Percentiles rank a stretch among this genome's conserved stretches.
Conservation (phyloP, 2,888 invertebrate species). For the Eutolmus rufibarbis region DNA sequence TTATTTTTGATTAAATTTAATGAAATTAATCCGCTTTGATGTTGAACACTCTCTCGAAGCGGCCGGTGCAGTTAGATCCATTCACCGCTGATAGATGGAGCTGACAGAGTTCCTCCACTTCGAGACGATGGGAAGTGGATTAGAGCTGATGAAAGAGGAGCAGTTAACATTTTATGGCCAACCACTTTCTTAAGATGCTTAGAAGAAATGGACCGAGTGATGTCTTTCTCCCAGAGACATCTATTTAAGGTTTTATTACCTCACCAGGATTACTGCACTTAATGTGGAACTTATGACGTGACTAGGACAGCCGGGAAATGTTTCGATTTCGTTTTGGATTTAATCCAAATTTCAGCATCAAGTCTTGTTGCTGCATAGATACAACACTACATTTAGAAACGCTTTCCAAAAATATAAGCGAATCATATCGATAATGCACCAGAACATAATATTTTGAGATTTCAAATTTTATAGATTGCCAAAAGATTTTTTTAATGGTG, state of each 20-base stretch:
- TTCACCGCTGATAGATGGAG: background rate
- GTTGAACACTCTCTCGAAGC: background rate
- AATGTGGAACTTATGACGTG: background rate
- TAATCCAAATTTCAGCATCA: background rate
- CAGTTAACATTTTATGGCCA: background rate
- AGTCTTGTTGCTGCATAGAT: background rate
- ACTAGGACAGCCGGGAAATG: background rate
- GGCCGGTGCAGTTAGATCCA: background rate
- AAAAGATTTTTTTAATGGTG: no score
- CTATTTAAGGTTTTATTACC: background rate
- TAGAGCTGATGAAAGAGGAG: background rate
- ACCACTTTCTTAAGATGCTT: background rate
- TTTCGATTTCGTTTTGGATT: background rate
- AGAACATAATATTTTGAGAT: no score
- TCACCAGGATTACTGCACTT: background rate
- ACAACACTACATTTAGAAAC: background rate
- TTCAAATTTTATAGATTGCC: no score
- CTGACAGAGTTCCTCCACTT: background rate
- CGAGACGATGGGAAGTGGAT: background rate
- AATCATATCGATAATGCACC: background rate
- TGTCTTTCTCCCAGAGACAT: background rate
- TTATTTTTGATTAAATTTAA: slow-evolving; percentile 16
- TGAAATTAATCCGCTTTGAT: slow-evolving; percentile 14
- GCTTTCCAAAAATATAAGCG: background rate
- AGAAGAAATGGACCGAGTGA: background rate